Percentiles rank a stretch among this genome's conserved stretches.
Evolutionary conservation across 2,113 vertebrate genomes (phyloP).

Genomic region (Gallinago paraguaiae): DNA sequence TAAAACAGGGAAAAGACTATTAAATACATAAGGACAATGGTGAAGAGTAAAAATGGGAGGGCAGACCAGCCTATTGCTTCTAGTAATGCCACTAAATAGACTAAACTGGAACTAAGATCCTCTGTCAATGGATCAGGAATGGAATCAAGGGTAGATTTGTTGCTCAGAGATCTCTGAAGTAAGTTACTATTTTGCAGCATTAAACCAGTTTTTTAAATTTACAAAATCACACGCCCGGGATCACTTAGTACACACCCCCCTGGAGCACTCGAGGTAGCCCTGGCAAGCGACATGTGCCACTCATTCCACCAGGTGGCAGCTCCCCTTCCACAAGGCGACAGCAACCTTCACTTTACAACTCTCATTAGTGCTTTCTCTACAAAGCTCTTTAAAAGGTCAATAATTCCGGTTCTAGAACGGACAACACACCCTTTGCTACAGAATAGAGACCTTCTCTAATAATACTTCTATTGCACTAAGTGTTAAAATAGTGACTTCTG

Average conservation of each 20-base stretch:
- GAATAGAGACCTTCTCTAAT: not conserved
- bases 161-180: not conserved
- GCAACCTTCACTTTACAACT: accelerated
- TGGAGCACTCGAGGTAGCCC: accelerated
- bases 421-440: not conserved
- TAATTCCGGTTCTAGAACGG: not conserved
- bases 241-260: no score
- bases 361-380: not conserved
- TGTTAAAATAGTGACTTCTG: not conserved
- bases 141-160: not conserved
- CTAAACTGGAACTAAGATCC: not conserved
- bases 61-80: not conserved
- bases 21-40: not conserved
- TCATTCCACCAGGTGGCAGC: conserved; percentile 53
- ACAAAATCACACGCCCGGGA: not conserved
- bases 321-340: not conserved
- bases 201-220: not conserved
- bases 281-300: not conserved
- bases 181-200: not conserved
- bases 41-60: not conserved
- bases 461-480: not conserved
- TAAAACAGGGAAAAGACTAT: not conserved
- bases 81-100: not conserved
- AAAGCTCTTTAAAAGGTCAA: not conserved
- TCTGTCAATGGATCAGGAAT: not conserved